Percentiles rank a stretch among this genome's conserved stretches.
phyloP scores from a whole-genome alignment of 1,140 invertebrate genomes.

The Apis dorsata region DNA sequence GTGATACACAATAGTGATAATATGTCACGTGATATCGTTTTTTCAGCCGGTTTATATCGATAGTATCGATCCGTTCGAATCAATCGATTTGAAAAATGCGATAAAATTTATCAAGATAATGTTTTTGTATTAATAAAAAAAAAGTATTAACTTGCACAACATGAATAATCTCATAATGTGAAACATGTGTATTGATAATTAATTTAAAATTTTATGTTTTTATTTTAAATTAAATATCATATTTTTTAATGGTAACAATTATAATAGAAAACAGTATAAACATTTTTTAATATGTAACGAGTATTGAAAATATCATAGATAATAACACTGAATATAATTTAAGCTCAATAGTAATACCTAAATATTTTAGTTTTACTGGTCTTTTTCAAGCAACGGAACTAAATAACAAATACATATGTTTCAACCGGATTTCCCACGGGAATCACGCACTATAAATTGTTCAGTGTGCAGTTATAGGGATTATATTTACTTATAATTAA shows the following conservation, averaged over 20 bases:
- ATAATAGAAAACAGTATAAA: neutral
- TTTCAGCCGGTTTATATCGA: neutral
- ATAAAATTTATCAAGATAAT: neutral
- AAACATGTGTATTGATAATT: neutral
- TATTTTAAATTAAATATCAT: neutral
- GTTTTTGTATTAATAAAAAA: neutral
- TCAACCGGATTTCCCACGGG: conserved; percentile 36
- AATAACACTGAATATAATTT: conserved; percentile 14
- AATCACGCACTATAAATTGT: conserved; percentile 35
- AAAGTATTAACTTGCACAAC: neutral
- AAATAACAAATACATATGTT: conserved; percentile 31
- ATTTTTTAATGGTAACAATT: neutral
- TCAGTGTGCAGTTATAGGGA: neutral
- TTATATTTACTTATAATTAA: conserved; percentile 33
- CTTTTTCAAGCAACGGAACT: neutral
- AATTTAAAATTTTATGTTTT: neutral
- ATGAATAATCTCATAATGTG: conserved; percentile 15
- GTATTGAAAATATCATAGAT: neutral
- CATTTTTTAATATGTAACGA: neutral
- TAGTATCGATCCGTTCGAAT: neutral
- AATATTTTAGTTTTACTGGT: conserved; percentile 25
- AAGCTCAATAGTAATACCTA: conserved; percentile 2
- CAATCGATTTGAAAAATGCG: neutral
- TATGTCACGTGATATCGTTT: neutral
- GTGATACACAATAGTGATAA: too few species aligned